phyloP scores from a whole-genome alignment of 2,797 vertebrate genomes.

The Bradypodion pumilum region DNA sequence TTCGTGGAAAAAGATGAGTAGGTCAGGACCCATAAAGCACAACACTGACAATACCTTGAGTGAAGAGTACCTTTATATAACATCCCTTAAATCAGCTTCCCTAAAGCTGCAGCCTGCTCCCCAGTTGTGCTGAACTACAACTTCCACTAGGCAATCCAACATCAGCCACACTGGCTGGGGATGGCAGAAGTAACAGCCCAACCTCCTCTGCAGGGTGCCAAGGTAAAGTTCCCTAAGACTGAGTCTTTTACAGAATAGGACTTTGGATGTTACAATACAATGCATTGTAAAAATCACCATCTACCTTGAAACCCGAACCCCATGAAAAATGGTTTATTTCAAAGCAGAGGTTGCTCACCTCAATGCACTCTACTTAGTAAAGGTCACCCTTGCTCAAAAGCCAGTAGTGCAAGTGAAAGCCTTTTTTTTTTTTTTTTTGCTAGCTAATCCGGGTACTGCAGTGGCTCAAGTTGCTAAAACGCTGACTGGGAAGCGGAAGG shows the following conservation, averaged over 20 bases:
- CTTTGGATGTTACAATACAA: neutral
- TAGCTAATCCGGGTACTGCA: too few relatives aligned
- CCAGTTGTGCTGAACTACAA: neutral
- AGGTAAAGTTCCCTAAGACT: too few relatives aligned
- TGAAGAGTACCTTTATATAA: neutral
- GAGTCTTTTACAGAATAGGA: neutral
- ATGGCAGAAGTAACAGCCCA: too few relatives aligned
- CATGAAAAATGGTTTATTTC: neutral
- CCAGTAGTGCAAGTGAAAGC: too few relatives aligned
- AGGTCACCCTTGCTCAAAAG: too few relatives aligned
- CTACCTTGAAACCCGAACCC: neutral
- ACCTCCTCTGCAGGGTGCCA: too few relatives aligned
- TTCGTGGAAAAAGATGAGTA: neutral
- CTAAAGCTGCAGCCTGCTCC: neutral
- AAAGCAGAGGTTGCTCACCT: neutral
- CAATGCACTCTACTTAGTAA: neutral
- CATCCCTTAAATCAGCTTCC: neutral
- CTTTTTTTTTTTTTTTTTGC: too few relatives aligned
- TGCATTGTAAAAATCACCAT: neutral
- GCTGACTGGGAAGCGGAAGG: too few relatives aligned
- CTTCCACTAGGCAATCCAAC: neutral
- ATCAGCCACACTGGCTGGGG: too few relatives aligned
- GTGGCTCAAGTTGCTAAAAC: too few relatives aligned
- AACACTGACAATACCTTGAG: neutral
- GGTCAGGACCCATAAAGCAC: neutral